Evolutionary conservation across 2,888 invertebrate genomes (phyloP).

Genomic region (Catocala fraxini): DNA sequence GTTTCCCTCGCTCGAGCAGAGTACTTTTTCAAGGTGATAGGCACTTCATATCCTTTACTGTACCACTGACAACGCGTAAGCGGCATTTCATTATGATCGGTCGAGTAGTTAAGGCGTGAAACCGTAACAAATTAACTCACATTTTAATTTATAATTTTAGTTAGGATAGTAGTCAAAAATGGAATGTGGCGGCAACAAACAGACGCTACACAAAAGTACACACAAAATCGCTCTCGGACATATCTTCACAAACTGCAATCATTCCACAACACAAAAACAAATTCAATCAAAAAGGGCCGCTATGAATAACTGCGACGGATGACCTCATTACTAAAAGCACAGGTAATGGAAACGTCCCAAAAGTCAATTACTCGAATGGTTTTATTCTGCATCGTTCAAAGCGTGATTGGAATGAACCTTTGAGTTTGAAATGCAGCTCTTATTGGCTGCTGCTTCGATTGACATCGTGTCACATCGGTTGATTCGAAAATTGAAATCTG

Average conservation of each 20-base stretch:
- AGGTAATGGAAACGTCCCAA: constrained; percentile 29
- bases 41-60: too few species aligned
- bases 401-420: constrained; percentile 24
- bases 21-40: too few species aligned
- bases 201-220: background rate
- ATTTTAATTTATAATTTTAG: too few species aligned
- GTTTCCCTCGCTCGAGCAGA: too few species aligned
- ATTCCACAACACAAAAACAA: constrained; percentile 15
- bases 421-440: constrained; percentile 30
- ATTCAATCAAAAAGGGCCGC: constrained; percentile 22
- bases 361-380: constrained; percentile 30
- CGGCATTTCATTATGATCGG: too few species aligned
- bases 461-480: constrained; percentile 28
- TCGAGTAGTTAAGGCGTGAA: too few species aligned
- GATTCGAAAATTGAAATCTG: constrained; percentile 35
- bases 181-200: too few species aligned
- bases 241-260: background rate
- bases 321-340: constrained; percentile 31
- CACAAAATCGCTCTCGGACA: background rate
- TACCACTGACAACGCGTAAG: too few species aligned
- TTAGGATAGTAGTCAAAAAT: too few species aligned
- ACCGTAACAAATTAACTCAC: too few species aligned
- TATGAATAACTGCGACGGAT: constrained; percentile 11
- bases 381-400: constrained; percentile 20
- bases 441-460: constrained; percentile 26